Conservation (phyloP, 2,113 vertebrate species). For the Hippocampus barbouri region DNA sequence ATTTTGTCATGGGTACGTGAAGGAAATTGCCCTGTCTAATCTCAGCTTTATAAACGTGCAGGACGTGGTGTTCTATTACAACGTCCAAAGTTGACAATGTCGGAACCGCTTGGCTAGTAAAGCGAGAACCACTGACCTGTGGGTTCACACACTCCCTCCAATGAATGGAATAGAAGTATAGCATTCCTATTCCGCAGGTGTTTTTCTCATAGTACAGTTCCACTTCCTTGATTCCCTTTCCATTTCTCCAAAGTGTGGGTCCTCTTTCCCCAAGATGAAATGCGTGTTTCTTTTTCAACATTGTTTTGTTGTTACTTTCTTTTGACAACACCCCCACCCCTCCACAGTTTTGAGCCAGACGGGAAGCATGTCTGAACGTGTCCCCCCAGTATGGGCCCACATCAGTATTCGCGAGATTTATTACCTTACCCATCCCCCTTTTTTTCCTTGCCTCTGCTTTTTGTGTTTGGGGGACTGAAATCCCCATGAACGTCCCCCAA, state of each 20-base stretch:
- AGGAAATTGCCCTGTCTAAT: slow-evolving; percentile 4
- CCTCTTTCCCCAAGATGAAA: neutral
- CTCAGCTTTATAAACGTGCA: neutral
- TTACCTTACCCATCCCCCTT: slow-evolving; percentile 18
- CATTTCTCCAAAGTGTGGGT: neutral
- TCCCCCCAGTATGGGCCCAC: slow-evolving; percentile 23
- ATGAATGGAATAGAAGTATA: slow-evolving; percentile 14
- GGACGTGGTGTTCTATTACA: slow-evolving; percentile 22
- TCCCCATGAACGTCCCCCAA: slow-evolving; percentile 23
- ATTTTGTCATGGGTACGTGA: neutral
- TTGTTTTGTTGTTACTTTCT: neutral
- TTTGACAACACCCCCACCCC: neutral
- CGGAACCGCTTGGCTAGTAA: slow-evolving; percentile 1
- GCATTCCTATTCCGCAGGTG: slow-evolving; percentile 18
- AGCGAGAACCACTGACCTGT: slow-evolving; percentile 17
- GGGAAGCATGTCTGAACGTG: slow-evolving; percentile 44
- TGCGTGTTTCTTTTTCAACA: no score
- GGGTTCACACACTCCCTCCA: neutral
- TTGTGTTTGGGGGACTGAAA: slow-evolving; percentile 37
- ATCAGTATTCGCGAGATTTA: slow-evolving; percentile 47
- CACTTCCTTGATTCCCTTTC: neutral
- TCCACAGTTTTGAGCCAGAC: slow-evolving; percentile 8
- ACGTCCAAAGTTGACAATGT: slow-evolving; percentile 4
- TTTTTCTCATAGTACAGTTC: slow-evolving; percentile 6
- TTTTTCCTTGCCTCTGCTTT: slow-evolving; percentile 31